Base-by-base conservation (phyloP, 1,140 invertebrate species). In the Sinella curviseta region DNA sequence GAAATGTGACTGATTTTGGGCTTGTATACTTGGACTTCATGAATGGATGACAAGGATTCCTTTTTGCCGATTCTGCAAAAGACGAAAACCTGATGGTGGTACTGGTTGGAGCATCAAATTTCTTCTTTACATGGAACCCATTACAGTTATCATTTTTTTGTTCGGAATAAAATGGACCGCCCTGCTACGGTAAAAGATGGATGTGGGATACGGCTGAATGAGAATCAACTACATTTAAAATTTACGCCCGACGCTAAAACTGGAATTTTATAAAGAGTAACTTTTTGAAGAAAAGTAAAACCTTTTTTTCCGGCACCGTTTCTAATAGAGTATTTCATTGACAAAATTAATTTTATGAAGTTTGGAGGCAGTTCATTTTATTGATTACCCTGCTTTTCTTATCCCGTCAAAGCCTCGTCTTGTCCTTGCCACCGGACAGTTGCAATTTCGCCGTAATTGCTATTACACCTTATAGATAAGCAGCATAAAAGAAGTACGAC, bases 311-410 rank as follows among this genome's bases (percentile, higher is more conserved):
- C 24, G 24, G 3, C 14, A 26, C 4, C 57, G 24, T 26, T 60
- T 60, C 24, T 17, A 60, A 60, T n/a, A 60, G 57, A 26, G 17
- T 4, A 48, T 60, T 60, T 26, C 55, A 31, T 31, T 70, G 65
- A 33, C 26, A 70, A 70, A 70, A 14, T 70, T 70, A 33, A 70
- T 70, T 70, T 70, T 33, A 31, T 31, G 65, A 70, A 70, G 26
- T 70, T 3, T 14, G 28, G 12, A 70, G 57, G 31, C 65, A 70
- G 28, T 70, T 70, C 31, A 70, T 70, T 70, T 70, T 70, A 30
- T 70, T 70, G 65, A 70, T 70, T 33, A 24, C 28, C 24, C 31
- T 70, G 28, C 30, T 70, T 33, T 30, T 31, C 24, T 33, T 30
- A 70, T 31, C 8, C 12, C 14, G 14, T n/a, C 16, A 26, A 8